A percentile compares a stretch with the other conserved stretches of the same genome.
Evolutionary conservation across 2,888 invertebrate species (phyloP).

Genomic region (Plebejus argus): DNA sequence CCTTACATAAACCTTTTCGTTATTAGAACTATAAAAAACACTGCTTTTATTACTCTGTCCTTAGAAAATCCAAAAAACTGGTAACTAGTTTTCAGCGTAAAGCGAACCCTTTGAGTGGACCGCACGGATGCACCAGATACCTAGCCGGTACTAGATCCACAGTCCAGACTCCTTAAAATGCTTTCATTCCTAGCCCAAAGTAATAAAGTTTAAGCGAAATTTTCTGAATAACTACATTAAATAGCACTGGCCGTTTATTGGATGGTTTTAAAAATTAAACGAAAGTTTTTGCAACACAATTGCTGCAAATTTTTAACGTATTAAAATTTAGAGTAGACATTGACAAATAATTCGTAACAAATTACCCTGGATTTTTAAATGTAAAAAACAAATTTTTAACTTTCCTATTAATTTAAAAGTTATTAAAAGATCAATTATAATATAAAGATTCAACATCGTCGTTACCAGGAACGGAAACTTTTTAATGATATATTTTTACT

Average conservation of each 20-base stretch:
- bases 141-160: constrained; percentile 36
- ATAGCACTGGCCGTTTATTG: background rate
- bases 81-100: constrained; percentile 39
- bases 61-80: background rate
- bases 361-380: too few relatives aligned
- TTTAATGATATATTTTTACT: background rate
- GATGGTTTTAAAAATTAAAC: background rate
- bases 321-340: too few relatives aligned
- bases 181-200: constrained; percentile 55
- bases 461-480: background rate
- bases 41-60: constrained; percentile 28
- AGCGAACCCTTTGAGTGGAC: constrained; percentile 60
- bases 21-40: too few relatives aligned
- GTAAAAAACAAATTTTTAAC: too few relatives aligned
- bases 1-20: too few relatives aligned
- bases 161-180: constrained; percentile 55
- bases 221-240: constrained; percentile 35
- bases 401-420: too few relatives aligned
- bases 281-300: background rate
- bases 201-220: constrained; percentile 56
- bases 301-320: too few relatives aligned
- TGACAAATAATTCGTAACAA: too few relatives aligned
- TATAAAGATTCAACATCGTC: background rate
- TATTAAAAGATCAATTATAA: too few relatives aligned
- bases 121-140: constrained; percentile 64